A percentile compares a stretch with the other conserved stretches of the same genome.
These are phyloP conservation scores for Drepana arcuata DNA, from an alignment of 1,140 invertebrate genomes.

Conservation along the genomic window DNA sequence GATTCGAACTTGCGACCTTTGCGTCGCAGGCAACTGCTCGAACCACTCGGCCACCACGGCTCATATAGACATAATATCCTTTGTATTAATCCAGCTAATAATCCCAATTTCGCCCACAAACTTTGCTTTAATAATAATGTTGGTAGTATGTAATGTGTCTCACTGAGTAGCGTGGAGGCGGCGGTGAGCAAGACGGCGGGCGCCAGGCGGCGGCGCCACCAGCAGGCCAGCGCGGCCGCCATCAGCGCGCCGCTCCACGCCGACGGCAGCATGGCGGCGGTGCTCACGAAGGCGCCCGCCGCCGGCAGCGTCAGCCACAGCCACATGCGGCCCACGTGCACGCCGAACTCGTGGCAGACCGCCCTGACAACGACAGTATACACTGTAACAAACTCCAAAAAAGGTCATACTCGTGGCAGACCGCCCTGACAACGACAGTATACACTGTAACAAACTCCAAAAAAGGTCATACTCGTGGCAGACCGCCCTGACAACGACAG, in stretches of 20 bases:
- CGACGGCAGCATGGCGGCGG: conserved; percentile 93
- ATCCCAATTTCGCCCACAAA: too few species aligned
- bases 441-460: too few species aligned
- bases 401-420: conserved; percentile 90
- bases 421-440: conserved; percentile 76
- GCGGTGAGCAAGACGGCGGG: conserved; percentile 89
- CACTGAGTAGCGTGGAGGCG: conserved; percentile 79
- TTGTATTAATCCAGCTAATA: too few species aligned
- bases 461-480: too few species aligned
- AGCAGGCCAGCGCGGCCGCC: conserved; percentile 86
- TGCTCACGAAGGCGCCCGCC: conserved; percentile 93
- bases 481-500: too few species aligned
- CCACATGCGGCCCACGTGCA: not conserved
- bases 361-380: not conserved
- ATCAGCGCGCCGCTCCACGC: conserved; percentile 92
- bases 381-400: too few species aligned
- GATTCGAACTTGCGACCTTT: too few species aligned
- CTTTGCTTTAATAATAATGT: too few species aligned
- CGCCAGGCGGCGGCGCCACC: conserved; percentile 85
- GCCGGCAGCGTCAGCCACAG: conserved; percentile 58
- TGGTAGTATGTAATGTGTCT: conserved; percentile 13
- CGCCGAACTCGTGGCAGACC: conserved; percentile 1
- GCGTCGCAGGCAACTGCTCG: too few species aligned
- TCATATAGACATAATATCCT: too few species aligned
- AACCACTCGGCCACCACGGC: too few species aligned